Evolutionary conservation across 2,797 vertebrate species (phyloP).

Genomic region (Premnoplex brunnescens): DNA sequence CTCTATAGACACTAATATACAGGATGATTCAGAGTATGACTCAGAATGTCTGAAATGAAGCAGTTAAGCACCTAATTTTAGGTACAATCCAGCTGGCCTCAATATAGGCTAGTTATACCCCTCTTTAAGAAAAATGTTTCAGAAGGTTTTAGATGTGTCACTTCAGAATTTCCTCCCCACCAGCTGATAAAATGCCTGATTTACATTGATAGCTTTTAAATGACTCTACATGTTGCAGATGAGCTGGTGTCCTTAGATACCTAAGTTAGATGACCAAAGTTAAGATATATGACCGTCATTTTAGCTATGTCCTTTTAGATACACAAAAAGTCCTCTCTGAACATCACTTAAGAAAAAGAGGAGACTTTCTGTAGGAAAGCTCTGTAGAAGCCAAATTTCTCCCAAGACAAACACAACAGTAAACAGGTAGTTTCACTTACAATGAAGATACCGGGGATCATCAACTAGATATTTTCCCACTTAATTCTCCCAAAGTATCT

Average conservation of each 20-base stretch:
- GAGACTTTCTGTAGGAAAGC: background rate
- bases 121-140: background rate
- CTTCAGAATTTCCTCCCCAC: background rate
- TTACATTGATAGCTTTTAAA: background rate
- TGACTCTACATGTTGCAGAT: background rate
- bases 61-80: background rate
- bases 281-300: background rate
- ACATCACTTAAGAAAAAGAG: background rate
- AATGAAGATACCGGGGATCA: background rate
- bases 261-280: background rate
- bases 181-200: background rate
- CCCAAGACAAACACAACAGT: background rate
- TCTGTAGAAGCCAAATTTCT: background rate
- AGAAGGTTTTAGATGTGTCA: background rate
- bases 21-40: conserved; percentile 25
- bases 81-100: background rate
- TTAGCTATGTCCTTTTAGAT: background rate
- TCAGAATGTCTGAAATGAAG: conserved; percentile 13
- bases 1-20: background rate
- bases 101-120: background rate
- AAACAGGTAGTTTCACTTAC: background rate
- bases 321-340: background rate
- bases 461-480: background rate
- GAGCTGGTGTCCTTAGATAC: background rate
- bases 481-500: background rate